phyloP scores from a whole-genome alignment of 30 jellyfish, hydroid and myxozoan species.

The Clytia hemisphaerica region DNA sequence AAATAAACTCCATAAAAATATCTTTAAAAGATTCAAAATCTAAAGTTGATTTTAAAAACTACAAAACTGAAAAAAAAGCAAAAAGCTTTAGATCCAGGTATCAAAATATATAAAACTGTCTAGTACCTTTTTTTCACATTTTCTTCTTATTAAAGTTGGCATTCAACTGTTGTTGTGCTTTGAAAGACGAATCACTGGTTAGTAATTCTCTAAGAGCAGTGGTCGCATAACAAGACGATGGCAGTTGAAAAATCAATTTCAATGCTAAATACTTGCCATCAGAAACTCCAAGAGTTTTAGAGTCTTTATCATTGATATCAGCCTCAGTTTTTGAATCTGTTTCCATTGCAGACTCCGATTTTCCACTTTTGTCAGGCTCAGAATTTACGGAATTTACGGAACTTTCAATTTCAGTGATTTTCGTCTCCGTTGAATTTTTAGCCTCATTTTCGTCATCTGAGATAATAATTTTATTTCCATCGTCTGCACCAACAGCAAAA shows the following conservation, averaged over 20 bases:
- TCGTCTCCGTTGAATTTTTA: background rate
- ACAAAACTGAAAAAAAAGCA: too few relatives aligned
- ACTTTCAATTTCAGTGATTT: background rate
- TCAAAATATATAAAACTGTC: too few relatives aligned
- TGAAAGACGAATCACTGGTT: slow-evolving; percentile 20
- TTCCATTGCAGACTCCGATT: background rate
- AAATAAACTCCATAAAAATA: too few relatives aligned
- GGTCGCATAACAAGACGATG: slow-evolving; percentile 94
- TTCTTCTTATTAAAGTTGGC: background rate
- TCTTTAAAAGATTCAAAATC: too few relatives aligned
- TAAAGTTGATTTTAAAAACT: too few relatives aligned
- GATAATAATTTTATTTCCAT: background rate
- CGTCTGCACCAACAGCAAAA: background rate
- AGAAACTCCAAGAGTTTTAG: background rate
- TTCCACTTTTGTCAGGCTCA: background rate
- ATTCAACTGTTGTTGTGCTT: slow-evolving; percentile 16
- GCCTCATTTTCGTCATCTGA: background rate
- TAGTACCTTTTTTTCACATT: too few relatives aligned
- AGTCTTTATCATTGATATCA: background rate
- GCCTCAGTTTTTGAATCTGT: background rate
- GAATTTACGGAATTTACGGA: background rate
- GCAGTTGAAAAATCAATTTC: slow-evolving; percentile 60
- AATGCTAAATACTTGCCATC: slow-evolving; percentile 65
- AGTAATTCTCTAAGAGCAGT: slow-evolving; percentile 76
- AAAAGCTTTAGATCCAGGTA: too few relatives aligned